Conservation (phyloP, 1,140 invertebrate genomes). For the Dendroctonus ponderosae region DNA sequence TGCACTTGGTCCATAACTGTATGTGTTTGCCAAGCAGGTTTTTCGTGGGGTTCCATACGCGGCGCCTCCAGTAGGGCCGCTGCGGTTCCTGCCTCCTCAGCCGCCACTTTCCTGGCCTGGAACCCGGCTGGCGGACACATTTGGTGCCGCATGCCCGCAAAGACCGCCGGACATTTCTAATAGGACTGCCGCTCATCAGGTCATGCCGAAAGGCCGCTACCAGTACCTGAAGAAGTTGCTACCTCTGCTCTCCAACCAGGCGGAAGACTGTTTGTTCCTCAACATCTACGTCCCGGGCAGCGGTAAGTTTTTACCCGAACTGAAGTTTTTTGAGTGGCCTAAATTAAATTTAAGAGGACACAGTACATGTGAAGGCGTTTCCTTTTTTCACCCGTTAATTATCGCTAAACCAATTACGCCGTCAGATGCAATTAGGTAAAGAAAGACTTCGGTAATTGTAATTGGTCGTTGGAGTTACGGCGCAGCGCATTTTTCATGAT, state of each 20-base stretch:
- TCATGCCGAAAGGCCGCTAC: slow-evolving; percentile 69
- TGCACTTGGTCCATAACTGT: too few relatives aligned
- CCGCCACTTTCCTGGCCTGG: slow-evolving; percentile 69
- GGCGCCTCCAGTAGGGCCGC: slow-evolving; percentile 67
- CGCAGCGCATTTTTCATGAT: not conserved
- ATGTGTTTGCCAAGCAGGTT: slow-evolving; percentile 13
- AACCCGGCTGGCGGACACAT: slow-evolving; percentile 69
- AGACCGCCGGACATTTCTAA: slow-evolving; percentile 70
- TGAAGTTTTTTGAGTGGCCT: not conserved
- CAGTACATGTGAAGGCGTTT: too few relatives aligned
- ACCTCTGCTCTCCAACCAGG: slow-evolving; percentile 72
- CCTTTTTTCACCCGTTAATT: not conserved
- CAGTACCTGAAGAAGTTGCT: slow-evolving; percentile 63
- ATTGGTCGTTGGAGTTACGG: not conserved
- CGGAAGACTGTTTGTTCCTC: slow-evolving; percentile 86
- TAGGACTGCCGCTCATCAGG: slow-evolving; percentile 63
- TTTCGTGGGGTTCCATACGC: slow-evolving; percentile 84
- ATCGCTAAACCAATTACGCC: slow-evolving; percentile 1
- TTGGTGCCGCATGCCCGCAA: slow-evolving; percentile 77
- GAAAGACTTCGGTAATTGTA: not conserved
- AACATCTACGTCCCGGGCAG: slow-evolving; percentile 86
- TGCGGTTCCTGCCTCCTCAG: slow-evolving; percentile 66
- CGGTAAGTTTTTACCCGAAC: slow-evolving; percentile 58
- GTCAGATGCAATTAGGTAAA: not conserved
- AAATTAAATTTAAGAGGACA: too few relatives aligned